Percentiles rank a stretch among this genome's conserved stretches.
Evolutionary conservation across 2,888 invertebrate species (phyloP).

Genomic region (Lampropteryx suffumata): DNA sequence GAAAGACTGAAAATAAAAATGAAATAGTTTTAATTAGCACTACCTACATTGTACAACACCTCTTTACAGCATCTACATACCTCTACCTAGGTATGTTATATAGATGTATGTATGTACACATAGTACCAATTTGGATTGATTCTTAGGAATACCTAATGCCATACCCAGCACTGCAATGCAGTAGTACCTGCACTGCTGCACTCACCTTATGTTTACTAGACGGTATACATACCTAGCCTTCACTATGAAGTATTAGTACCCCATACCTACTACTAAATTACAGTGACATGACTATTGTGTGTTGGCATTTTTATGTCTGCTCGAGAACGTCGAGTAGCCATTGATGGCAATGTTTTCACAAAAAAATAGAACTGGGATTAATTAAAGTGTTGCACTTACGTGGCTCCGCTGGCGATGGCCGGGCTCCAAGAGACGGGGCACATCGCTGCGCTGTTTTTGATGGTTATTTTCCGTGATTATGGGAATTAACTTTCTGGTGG

Average conservation of each 20-base stretch:
- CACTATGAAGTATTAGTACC: too few relatives aligned
- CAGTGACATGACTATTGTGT: conserved; percentile 5
- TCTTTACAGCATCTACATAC: too few relatives aligned
- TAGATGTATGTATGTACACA: too few relatives aligned
- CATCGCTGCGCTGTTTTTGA: conserved; percentile 74
- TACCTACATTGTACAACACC: too few relatives aligned
- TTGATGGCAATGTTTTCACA: too few relatives aligned
- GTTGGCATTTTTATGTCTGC: conserved; percentile 37
- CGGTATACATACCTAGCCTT: not conserved
- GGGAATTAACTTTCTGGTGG: conserved; percentile 80
- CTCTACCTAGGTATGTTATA: too few relatives aligned
- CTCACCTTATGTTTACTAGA: too few relatives aligned
- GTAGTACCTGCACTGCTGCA: too few relatives aligned
- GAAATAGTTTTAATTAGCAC: not conserved
- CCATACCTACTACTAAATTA: too few relatives aligned
- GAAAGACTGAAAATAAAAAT: conserved; percentile 67
- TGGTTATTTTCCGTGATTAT: conserved; percentile 85
- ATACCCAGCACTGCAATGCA: too few relatives aligned
- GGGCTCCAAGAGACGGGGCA: conserved; percentile 68
- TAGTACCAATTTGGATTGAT: too few relatives aligned
- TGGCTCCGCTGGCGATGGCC: conserved; percentile 82
- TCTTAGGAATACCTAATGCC: too few relatives aligned
- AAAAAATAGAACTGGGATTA: conserved; percentile 14
- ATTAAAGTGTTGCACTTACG: conserved; percentile 60
- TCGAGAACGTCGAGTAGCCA: conserved; percentile 44